These are phyloP conservation scores for Zalophus californianus DNA, from an alignment of 2,797 vertebrate genomes.

Conservation along the genomic window DNA sequence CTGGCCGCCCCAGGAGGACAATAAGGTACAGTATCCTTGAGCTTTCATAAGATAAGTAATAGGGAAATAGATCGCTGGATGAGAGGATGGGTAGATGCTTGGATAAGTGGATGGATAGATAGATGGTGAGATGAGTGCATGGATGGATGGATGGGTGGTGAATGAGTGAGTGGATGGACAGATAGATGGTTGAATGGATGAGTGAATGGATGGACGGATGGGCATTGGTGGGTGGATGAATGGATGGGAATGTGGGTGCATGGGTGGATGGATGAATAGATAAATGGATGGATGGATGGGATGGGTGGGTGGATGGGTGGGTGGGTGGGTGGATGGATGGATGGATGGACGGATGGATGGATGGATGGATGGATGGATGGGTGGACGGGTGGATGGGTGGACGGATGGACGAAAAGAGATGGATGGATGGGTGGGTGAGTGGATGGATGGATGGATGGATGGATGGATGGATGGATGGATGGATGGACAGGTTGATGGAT, in stretches of 20 bases:
- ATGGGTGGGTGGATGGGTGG: neutral
- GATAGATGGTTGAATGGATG: no score
- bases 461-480: no score
- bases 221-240: neutral
- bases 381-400: neutral
- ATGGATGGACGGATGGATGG: neutral
- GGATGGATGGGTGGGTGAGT: neutral
- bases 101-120: neutral
- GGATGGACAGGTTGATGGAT: neutral
- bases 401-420: neutral
- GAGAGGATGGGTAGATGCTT: accelerated
- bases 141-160: neutral
- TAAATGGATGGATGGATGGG: neutral
- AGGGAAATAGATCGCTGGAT: neutral
- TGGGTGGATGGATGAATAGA: neutral
- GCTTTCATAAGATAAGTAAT: neutral
- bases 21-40: neutral
- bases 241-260: neutral
- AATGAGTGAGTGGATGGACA: neutral
- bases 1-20: neutral
- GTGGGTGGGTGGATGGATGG: neutral
- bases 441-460: neutral
- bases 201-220: neutral
- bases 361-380: no score
- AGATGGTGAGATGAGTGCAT: neutral